Percentiles rank a stretch among this genome's conserved stretches.
These are phyloP conservation scores for Microplitis mediator DNA, from an alignment of 1,140 invertebrate species.

Conservation along the genomic window DNA sequence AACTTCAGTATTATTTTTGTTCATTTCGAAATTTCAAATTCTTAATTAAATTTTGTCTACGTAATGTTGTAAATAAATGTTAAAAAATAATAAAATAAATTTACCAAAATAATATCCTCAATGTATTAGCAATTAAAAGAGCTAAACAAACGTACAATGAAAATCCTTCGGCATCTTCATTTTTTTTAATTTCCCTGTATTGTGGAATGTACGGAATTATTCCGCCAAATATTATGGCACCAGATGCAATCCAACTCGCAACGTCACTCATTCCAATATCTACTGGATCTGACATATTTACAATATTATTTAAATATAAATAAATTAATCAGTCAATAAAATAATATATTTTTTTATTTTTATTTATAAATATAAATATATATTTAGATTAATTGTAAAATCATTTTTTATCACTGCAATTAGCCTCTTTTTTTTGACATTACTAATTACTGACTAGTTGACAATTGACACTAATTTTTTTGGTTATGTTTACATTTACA, in stretches of 20 bases:
- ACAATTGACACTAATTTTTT: too few species aligned
- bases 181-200: constrained; percentile 88
- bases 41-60: too few species aligned
- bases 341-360: background rate
- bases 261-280: constrained; percentile 68
- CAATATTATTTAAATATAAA: background rate
- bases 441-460: too few species aligned
- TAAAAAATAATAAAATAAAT: constrained; percentile 46
- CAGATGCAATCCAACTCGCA: constrained; percentile 72
- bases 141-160: constrained; percentile 95
- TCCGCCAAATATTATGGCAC: constrained; percentile 91
- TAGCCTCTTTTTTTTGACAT: too few species aligned
- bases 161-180: constrained; percentile 93
- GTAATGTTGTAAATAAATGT: background rate
- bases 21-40: too few species aligned
- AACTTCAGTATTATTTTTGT: too few species aligned
- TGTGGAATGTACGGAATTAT: constrained; percentile 88
- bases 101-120: constrained; percentile 98
- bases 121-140: constrained; percentile 92
- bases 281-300: constrained; percentile 40
- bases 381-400: too few species aligned
- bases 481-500: too few species aligned
- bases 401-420: too few species aligned
- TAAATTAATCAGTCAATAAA: background rate
- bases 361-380: background rate